A percentile compares a stretch with the other conserved stretches of the same genome.
phyloP scores from a whole-genome alignment of 2,113 vertebrate genomes.

The Myiozetetes cayanensis region DNA sequence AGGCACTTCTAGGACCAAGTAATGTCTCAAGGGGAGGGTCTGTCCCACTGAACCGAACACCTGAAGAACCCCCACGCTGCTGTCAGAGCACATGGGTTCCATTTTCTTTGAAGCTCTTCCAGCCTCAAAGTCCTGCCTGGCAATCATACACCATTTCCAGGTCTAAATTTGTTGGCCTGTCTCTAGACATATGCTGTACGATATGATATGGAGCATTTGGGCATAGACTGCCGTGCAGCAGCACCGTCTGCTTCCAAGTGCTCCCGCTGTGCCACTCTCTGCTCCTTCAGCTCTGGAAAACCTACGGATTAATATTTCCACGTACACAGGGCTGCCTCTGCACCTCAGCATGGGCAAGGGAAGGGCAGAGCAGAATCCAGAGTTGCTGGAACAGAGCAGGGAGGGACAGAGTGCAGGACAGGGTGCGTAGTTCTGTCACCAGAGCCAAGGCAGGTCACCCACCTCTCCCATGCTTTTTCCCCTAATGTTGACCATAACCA shows the following conservation, averaged over 20 bases:
- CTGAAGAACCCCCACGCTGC: not conserved
- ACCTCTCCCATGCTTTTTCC: not conserved
- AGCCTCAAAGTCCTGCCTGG: conserved; percentile 36
- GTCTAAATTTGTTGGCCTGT: conserved; percentile 31
- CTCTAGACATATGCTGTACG: conserved; percentile 21
- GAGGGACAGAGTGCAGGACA: not conserved
- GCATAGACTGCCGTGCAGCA: not conserved
- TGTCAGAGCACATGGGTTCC: not conserved
- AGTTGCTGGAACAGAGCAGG: not conserved
- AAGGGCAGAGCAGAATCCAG: not conserved
- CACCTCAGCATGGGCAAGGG: not conserved
- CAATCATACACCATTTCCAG: conserved; percentile 19
- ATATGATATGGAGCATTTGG: conserved; percentile 10
- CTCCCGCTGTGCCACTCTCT: not conserved
- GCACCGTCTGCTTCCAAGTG: not conserved
- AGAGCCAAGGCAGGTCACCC: rapidly evolving
- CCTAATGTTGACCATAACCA: not conserved
- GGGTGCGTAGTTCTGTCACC: not conserved
- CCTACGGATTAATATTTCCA: not conserved
- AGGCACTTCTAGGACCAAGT: not conserved
- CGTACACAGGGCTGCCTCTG: not conserved
- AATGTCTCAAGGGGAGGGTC: not conserved
- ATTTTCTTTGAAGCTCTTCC: conserved; percentile 21
- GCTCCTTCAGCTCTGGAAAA: not conserved
- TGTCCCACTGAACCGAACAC: not conserved